Evolutionary conservation across 2,888 invertebrate species (phyloP).

Genomic region (Crematogaster levior): DNA sequence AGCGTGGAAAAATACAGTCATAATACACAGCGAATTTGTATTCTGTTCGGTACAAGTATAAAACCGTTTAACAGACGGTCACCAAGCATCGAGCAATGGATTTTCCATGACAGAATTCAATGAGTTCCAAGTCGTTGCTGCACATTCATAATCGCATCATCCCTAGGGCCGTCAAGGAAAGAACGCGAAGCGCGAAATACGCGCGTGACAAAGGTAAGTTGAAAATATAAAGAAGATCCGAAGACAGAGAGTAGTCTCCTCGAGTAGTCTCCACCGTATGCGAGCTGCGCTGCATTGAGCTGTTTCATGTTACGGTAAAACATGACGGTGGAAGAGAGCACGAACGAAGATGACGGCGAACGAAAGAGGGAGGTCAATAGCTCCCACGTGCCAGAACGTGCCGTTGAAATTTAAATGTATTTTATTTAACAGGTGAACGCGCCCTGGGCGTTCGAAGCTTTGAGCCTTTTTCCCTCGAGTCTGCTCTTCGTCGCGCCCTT

Average conservation of each 20-base stretch:
- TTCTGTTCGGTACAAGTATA: neutral
- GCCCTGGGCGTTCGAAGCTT: conserved; percentile 66
- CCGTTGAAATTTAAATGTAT: conserved; percentile 74
- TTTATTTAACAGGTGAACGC: conserved; percentile 77
- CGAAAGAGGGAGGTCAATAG: conserved; percentile 69
- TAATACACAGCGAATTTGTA: conserved; percentile 22
- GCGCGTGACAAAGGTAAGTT: neutral
- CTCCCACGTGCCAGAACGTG: conserved; percentile 70
- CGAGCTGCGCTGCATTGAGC: conserved; percentile 72
- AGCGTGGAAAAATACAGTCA: conserved; percentile 33
- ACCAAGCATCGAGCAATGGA: conserved; percentile 29
- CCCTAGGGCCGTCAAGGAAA: conserved; percentile 12
- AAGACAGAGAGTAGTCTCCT: conserved; percentile 58
- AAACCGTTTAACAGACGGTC: conserved; percentile 35
- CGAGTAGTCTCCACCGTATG: no score
- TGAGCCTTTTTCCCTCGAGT: conserved; percentile 65
- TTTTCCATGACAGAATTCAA: conserved; percentile 9
- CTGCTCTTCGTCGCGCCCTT: conserved; percentile 57
- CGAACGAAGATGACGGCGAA: conserved; percentile 39
- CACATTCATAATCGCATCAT: conserved; percentile 42
- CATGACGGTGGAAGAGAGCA: conserved; percentile 34
- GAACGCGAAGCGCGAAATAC: conserved; percentile 13
- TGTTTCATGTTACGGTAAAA: conserved; percentile 58
- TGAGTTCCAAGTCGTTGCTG: conserved; percentile 19
- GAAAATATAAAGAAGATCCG: conserved; percentile 67